Conservation (phyloP, 2,888 invertebrate species). For the Cephonodes hylas region DNA sequence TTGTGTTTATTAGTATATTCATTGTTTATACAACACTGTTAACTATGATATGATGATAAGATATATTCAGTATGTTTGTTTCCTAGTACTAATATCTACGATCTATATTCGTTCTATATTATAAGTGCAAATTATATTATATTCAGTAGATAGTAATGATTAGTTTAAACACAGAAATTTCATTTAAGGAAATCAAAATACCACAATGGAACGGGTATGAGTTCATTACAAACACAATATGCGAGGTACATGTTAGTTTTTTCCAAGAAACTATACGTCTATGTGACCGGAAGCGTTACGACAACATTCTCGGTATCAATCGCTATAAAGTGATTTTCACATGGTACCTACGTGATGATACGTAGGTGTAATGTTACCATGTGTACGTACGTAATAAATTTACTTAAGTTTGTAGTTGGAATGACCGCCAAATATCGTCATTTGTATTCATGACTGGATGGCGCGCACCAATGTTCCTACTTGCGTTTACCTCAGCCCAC, state of each 20-base stretch:
- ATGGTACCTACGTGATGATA: slow-evolving; percentile 60
- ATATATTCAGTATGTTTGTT: not conserved
- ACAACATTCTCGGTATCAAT: slow-evolving; percentile 61
- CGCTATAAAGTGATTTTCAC: slow-evolving; percentile 64
- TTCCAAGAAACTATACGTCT: slow-evolving; percentile 45
- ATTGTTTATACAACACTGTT: not conserved
- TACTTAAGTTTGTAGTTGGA: slow-evolving; percentile 52
- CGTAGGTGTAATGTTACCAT: slow-evolving; percentile 44
- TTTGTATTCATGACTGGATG: slow-evolving; percentile 58
- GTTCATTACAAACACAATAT: slow-evolving; percentile 15
- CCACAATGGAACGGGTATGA: not conserved
- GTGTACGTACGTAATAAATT: slow-evolving; percentile 52
- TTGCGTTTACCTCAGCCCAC: slow-evolving; percentile 40
- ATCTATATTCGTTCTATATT: too few relatives aligned
- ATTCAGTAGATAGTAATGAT: too few relatives aligned
- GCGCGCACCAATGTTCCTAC: slow-evolving; percentile 45
- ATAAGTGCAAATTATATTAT: too few relatives aligned
- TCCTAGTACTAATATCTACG: too few relatives aligned
- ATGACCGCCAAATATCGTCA: slow-evolving; percentile 68
- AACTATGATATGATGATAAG: not conserved
- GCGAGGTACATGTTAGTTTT: slow-evolving; percentile 24
- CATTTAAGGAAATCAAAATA: slow-evolving; percentile 8
- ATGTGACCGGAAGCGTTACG: slow-evolving; percentile 71
- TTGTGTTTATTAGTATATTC: not conserved
- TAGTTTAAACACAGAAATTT: not conserved